Evolutionary conservation across 2,888 invertebrate genomes (phyloP).

Genomic region (Axea sp.): DNA sequence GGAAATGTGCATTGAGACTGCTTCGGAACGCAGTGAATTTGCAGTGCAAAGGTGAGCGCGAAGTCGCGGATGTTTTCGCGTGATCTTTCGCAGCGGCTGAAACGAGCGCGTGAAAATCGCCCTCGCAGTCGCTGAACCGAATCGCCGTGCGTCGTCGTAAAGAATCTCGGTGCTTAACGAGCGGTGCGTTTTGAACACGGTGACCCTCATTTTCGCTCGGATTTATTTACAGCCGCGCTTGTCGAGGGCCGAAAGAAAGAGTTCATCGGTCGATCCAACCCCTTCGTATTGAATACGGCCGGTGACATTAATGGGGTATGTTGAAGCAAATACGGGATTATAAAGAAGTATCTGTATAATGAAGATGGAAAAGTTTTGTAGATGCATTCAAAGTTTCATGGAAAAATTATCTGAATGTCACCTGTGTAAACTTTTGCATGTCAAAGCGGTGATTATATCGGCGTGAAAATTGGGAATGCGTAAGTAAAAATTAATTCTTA

Average conservation of each 20-base stretch:
- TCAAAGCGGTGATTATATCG: slow-evolving; percentile 9
- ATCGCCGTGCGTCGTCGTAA: slow-evolving; percentile 11
- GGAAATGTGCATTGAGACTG: no score
- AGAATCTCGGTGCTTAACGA: slow-evolving; percentile 23
- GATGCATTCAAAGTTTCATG: slow-evolving; percentile 25
- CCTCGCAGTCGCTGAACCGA: slow-evolving; percentile 6
- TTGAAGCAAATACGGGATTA: slow-evolving; percentile 9
- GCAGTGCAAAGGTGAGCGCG: no score
- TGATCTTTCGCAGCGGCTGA: no score
- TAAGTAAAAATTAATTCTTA: slow-evolving; percentile 19
- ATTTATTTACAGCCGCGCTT: slow-evolving; percentile 18
- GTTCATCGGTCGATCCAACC: slow-evolving; percentile 6
- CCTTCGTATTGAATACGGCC: slow-evolving; percentile 1
- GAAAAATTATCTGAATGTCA: slow-evolving; percentile 29
- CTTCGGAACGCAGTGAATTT: no score
- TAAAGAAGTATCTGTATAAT: slow-evolving; percentile 17
- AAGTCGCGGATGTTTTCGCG: no score
- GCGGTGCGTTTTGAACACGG: slow-evolving; percentile 22
- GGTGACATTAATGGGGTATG: slow-evolving; percentile 31
- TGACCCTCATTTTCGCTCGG: slow-evolving; percentile 11
- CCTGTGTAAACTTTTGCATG: slow-evolving; percentile 27
- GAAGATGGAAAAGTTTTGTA: slow-evolving; percentile 26
- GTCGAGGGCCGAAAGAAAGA: background rate
- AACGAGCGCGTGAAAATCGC: background rate
- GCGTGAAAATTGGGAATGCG: slow-evolving; percentile 3